Base-by-base conservation (phyloP, 1,140 invertebrate species). In the Drosophila nebulosa region DNA sequence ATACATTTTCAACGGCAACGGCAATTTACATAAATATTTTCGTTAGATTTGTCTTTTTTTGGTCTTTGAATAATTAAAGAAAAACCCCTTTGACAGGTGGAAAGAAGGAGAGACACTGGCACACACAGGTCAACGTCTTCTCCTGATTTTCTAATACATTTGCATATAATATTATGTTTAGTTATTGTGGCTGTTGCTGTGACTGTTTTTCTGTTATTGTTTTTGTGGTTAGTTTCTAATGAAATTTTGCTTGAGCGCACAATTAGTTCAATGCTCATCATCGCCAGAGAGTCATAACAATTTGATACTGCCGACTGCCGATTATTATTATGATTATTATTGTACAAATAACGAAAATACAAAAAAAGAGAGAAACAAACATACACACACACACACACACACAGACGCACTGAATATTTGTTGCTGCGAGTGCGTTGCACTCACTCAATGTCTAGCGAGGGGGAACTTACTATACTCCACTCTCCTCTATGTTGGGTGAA, bases 181-280 rank as follows among this genome's bases (percentile, higher is more conserved):
- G 16, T 46, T 46, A 3, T 46, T 46, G 39, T 7, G 6, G 39
- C 7, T 18, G 39, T n/a, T 46, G 39, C 55, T 51, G 53, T 71
- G 64, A 39, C 64, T 71, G 32, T 18, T 75, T 66, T 70, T 16
- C 62, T 72, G 71, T 66, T 62, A 56, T 69, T 61, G 16, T 12
- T 46, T 2, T 30, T 51, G 36, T 14, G 32, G 35, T 61, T 51
- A 32, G 56, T 74, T 74, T 50, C 50, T 55, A 72, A 60, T 74
- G 63, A 75, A 75, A 74, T 67, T 73, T 75, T 63, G 72, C 65
- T 86, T 86, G 81, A 86, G 81, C 74, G 81, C 70, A 86, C 81
- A 86, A 86, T 86, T 78, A 78, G 81, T 86, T 86, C 81, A 86
- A 86, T 80, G 81, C 78, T 80, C 78, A 86, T 62, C 74, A 55